A percentile compares a stretch with the other conserved stretches of the same genome.
Conservation (phyloP, 2,113 vertebrate species). For the Tautogolabrus adspersus region DNA sequence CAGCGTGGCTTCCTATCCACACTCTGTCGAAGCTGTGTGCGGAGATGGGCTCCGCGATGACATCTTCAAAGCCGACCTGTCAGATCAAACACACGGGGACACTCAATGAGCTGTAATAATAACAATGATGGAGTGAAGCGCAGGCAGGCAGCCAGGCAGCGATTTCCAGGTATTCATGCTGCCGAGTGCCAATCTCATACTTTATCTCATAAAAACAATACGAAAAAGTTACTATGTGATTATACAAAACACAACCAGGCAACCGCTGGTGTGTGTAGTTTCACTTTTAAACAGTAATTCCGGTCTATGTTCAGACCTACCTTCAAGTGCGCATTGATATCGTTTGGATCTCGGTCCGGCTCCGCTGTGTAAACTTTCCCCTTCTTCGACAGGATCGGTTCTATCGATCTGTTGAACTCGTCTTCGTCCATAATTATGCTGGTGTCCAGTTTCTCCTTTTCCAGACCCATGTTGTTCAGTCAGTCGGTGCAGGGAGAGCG, state of each 20-base stretch:
- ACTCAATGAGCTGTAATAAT: neutral
- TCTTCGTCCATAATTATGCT: slow-evolving; percentile 90
- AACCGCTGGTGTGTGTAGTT: neutral
- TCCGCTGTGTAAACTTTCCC: slow-evolving; percentile 63
- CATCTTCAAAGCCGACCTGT: slow-evolving; percentile 92
- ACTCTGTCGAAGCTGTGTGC: slow-evolving; percentile 92
- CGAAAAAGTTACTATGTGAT: neutral
- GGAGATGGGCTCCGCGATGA: slow-evolving; percentile 91
- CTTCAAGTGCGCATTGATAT: slow-evolving; percentile 89
- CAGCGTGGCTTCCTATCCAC: slow-evolving; percentile 94
- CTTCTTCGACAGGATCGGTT: slow-evolving; percentile 79
- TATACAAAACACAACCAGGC: neutral
- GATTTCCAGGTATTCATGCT: slow-evolving; percentile 64
- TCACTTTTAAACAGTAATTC: neutral
- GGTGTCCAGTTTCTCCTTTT: slow-evolving; percentile 88
- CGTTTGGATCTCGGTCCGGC: slow-evolving; percentile 85
- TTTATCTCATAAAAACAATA: neutral
- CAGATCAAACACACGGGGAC: neutral
- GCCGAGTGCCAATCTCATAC: neutral
- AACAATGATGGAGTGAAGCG: slow-evolving; percentile 35
- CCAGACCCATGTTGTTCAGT: slow-evolving; percentile 86
- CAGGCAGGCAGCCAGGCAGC: neutral
- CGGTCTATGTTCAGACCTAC: slow-evolving; percentile 66
- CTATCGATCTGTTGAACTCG: slow-evolving; percentile 84
- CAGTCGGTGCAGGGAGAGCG: slow-evolving; percentile 23